Conservation (phyloP, 1,140 invertebrate genomes). For the Lepidurus apus region DNA sequence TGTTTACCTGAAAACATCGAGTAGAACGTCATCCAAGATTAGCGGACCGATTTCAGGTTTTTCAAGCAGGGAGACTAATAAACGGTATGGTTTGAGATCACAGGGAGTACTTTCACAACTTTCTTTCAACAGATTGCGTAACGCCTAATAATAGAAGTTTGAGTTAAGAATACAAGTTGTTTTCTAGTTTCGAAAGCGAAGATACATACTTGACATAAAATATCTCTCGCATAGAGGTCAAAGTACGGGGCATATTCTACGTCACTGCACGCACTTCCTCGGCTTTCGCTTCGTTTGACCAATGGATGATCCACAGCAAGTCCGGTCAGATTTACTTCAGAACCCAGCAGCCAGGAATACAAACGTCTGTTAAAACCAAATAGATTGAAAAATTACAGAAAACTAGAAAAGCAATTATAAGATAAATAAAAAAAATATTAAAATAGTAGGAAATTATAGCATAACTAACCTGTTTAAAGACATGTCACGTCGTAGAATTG, state of each 20-base stretch:
- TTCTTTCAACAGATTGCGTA: slow-evolving; percentile 56
- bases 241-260: slow-evolving; percentile 58
- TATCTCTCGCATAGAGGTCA: slow-evolving; percentile 63
- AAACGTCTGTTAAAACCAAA: slow-evolving; percentile 55
- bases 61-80: slow-evolving; percentile 80
- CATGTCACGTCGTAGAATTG: slow-evolving; percentile 83
- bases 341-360: slow-evolving; percentile 75
- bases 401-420: neutral
- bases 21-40: slow-evolving; percentile 77
- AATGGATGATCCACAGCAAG: slow-evolving; percentile 49
- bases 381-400: slow-evolving; percentile 25
- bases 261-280: slow-evolving; percentile 40
- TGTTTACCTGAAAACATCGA: slow-evolving; percentile 72
- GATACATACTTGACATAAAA: slow-evolving; percentile 52
- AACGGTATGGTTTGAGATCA: slow-evolving; percentile 73
- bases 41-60: slow-evolving; percentile 80
- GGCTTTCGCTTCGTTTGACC: slow-evolving; percentile 43
- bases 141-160: slow-evolving; percentile 45
- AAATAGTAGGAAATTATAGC: neutral
- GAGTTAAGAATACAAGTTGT: slow-evolving; percentile 28
- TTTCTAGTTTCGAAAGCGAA: neutral
- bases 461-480: slow-evolving; percentile 71
- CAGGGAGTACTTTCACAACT: slow-evolving; percentile 54
- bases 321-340: slow-evolving; percentile 50
- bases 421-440: slow-evolving; percentile 10